These are phyloP conservation scores for Acanthosepion esculentum DNA, from an alignment of 2,888 invertebrate genomes.

Conservation along the genomic window DNA sequence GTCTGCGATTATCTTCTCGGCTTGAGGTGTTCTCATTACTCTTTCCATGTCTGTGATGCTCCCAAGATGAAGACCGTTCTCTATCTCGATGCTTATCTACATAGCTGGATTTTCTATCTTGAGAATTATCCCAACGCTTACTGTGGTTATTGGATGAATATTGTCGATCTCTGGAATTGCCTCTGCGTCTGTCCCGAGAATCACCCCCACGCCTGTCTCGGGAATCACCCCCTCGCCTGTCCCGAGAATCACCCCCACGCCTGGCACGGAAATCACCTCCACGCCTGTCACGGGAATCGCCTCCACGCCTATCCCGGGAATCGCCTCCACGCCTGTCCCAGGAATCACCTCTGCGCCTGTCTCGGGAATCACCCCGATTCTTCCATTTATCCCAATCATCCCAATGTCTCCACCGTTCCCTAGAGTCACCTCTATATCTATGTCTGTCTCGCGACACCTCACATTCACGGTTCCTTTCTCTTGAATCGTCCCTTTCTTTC, in stretches of 20 bases:
- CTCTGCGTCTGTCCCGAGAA: background rate
- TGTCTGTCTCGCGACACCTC: slow-evolving; percentile 48
- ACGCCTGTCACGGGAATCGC: background rate
- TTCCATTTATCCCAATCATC: slow-evolving; percentile 45
- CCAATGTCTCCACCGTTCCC: slow-evolving; percentile 39
- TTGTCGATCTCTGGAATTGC: background rate
- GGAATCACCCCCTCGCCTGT: background rate
- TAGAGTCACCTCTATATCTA: slow-evolving; percentile 47
- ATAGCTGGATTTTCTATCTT: background rate
- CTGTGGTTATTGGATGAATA: background rate
- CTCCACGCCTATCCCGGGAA: background rate
- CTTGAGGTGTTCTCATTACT: background rate
- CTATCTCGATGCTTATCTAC: background rate
- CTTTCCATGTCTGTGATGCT: background rate
- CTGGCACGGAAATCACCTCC: background rate
- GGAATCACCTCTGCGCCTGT: slow-evolving; percentile 48
- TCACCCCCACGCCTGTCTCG: background rate
- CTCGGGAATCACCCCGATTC: slow-evolving; percentile 48
- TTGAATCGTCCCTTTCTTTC: slow-evolving; percentile 38
- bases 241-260: background rate
- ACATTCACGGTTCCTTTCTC: slow-evolving; percentile 14
- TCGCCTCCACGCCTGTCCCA: background rate
- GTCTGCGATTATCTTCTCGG: slow-evolving; percentile 2
- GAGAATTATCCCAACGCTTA: background rate
- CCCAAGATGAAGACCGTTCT: background rate